Conservation (phyloP, 2,113 vertebrate species). For the Polyodon spathula region DNA sequence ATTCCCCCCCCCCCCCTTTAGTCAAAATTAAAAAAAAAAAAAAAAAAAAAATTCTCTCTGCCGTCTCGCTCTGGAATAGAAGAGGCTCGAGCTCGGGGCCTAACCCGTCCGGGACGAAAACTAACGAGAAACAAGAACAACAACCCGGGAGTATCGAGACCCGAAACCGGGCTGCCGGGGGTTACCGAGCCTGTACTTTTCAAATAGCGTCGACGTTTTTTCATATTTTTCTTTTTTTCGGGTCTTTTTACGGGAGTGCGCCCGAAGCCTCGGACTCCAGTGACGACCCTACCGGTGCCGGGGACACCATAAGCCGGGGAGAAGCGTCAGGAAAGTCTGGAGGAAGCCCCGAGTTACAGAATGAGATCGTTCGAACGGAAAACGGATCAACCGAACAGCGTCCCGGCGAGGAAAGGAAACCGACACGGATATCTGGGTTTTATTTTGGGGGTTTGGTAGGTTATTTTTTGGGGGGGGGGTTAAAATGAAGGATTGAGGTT, state of each 20-base stretch:
- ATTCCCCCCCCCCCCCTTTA: too few species aligned
- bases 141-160: constrained; percentile 14
- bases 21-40: constrained; percentile 73
- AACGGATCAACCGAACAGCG: too few species aligned
- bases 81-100: constrained; percentile 57
- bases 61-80: constrained; percentile 61
- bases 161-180: constrained; percentile 8
- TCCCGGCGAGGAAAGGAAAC: too few species aligned
- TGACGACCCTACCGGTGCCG: constrained; percentile 21
- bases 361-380: too few species aligned
- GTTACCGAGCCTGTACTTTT: constrained; percentile 14
- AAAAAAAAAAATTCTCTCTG: too few species aligned
- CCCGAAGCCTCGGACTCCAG: constrained; percentile 48
- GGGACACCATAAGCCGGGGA: constrained; percentile 25
- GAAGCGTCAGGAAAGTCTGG: constrained; percentile 41
- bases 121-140: constrained; percentile 7
- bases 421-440: too few species aligned
- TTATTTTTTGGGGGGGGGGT: too few species aligned
- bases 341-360: constrained; percentile 42
- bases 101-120: constrained; percentile 30
- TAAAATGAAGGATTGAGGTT: too few species aligned
- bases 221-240: constrained; percentile 16
- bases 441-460: too few species aligned
- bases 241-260: constrained; percentile 45
- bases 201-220: background rate